Conservation (phyloP, 2,113 vertebrate species). For the Murina feae region DNA sequence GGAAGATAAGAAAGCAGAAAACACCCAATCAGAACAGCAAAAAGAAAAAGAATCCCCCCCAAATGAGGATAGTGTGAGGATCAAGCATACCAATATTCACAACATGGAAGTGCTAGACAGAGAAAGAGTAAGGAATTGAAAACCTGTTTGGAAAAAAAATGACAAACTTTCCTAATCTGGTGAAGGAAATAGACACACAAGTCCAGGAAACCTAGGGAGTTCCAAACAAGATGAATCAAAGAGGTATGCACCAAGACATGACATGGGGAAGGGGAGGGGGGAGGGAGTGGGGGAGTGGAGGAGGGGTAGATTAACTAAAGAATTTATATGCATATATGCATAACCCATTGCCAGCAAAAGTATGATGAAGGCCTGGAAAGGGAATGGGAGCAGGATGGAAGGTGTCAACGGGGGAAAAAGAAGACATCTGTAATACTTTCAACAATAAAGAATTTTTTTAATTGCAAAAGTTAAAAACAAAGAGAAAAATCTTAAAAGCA, state of each 20-base stretch:
- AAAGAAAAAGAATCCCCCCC: background rate
- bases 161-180: background rate
- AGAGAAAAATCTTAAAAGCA: background rate
- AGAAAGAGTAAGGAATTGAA: background rate
- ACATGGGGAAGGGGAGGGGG: no score
- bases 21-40: background rate
- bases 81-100: background rate
- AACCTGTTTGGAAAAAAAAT: background rate
- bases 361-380: no score
- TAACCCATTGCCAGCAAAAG: no score
- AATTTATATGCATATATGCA: no score
- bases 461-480: background rate
- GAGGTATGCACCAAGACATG: background rate
- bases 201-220: background rate
- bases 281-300: no score
- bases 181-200: background rate
- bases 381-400: no score
- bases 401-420: no score
- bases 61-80: background rate
- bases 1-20: background rate
- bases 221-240: background rate
- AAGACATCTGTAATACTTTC: no score
- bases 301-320: no score
- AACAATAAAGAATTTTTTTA: no score
- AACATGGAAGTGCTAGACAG: background rate